Percentiles rank a stretch among this genome's conserved stretches.
Conservation (phyloP, 2,113 vertebrate genomes). For the Hipposideros armiger region DNA sequence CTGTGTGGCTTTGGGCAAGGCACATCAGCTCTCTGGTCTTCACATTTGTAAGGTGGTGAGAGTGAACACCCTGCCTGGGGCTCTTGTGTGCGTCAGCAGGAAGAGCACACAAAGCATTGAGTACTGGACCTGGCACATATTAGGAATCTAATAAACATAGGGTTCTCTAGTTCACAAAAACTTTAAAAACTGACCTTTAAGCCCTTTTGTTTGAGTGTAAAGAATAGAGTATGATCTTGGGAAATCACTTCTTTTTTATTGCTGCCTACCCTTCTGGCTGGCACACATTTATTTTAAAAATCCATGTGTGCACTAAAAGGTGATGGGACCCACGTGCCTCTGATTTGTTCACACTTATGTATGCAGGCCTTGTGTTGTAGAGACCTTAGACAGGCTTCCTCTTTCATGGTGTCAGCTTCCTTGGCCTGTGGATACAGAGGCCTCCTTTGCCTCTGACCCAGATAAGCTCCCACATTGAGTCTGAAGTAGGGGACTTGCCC, state of each 20-base stretch:
- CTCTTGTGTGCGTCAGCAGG: not conserved
- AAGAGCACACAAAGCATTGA: not conserved
- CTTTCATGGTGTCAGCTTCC: not conserved
- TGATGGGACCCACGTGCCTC: not conserved
- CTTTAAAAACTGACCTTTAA: not conserved
- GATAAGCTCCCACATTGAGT: not conserved
- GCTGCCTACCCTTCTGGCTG: not conserved
- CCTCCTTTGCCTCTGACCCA: not conserved
- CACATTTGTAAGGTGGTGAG: not conserved
- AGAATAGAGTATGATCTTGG: not conserved
- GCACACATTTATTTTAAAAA: constrained; percentile 1
- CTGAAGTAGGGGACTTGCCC: not conserved
- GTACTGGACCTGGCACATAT: not conserved
- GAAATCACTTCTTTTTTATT: not conserved
- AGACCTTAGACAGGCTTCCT: not conserved
- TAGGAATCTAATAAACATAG: not conserved
- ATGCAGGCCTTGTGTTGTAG: not conserved
- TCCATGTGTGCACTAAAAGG: rapidly evolving
- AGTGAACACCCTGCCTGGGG: not conserved
- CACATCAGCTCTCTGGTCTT: not conserved
- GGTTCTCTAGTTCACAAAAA: not conserved
- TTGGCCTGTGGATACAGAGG: not conserved
- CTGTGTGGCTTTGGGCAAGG: not conserved
- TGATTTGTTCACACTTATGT: not conserved
- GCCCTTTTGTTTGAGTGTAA: not conserved